Conservation (phyloP, 2,113 vertebrate species). For the Edolisoma coerulescens region DNA sequence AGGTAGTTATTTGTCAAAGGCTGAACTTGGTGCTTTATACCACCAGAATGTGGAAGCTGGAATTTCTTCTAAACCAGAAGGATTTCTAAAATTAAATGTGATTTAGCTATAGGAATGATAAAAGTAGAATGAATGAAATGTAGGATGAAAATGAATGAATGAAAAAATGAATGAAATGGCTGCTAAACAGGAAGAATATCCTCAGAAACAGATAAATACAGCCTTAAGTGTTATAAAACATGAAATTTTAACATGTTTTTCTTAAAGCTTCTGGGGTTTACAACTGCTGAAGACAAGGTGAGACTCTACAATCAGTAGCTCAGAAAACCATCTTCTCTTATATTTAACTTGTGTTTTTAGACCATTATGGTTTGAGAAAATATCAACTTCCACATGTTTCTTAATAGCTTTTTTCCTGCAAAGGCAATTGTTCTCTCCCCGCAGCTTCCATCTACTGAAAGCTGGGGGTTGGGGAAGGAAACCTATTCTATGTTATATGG, state of each 20-base stretch:
- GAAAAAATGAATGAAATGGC: background rate
- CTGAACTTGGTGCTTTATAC: background rate
- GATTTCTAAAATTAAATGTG: background rate
- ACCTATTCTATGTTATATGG: background rate
- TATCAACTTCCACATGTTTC: background rate
- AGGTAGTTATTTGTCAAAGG: background rate
- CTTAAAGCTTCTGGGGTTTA: background rate
- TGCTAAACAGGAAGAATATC: background rate
- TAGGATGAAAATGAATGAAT: no score
- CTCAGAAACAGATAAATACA: background rate
- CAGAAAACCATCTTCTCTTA: background rate
- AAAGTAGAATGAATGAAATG: background rate
- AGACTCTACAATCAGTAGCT: background rate
- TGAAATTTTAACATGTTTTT: background rate
- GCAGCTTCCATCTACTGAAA: background rate
- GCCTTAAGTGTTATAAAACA: background rate
- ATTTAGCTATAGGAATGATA: background rate
- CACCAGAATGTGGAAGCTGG: background rate
- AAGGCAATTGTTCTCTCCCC: background rate
- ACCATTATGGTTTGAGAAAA: background rate
- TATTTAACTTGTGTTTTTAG: background rate
- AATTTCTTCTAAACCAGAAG: background rate
- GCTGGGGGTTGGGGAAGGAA: background rate
- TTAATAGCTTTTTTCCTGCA: background rate
- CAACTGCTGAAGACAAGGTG: background rate